These are phyloP conservation scores for Cylloceria caligata DNA, from an alignment of 2,888 invertebrate species.

Conservation along the genomic window DNA sequence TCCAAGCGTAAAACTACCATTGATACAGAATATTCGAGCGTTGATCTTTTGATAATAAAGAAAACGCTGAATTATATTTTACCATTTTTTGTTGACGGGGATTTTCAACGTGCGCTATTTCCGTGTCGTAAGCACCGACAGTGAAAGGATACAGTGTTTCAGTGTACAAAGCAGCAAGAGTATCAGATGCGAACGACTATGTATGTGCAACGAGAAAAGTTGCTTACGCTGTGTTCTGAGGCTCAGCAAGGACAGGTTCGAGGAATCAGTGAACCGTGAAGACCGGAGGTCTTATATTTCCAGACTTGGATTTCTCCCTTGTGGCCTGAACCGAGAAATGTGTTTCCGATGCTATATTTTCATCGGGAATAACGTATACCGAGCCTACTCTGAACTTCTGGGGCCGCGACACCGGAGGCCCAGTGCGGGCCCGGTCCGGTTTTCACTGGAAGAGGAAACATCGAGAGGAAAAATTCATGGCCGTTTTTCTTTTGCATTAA, in stretches of 20 bases:
- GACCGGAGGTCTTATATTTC: slow-evolving; percentile 26
- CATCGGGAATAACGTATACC: slow-evolving; percentile 35
- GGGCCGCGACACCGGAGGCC: neutral
- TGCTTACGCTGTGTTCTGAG: slow-evolving; percentile 30
- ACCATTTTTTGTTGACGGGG: too few species aligned
- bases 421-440: too few species aligned
- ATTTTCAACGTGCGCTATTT: too few species aligned
- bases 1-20: too few species aligned
- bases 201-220: neutral
- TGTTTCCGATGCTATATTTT: slow-evolving; percentile 39
- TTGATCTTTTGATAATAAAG: too few species aligned
- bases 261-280: slow-evolving; percentile 50
- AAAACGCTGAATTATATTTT: too few species aligned
- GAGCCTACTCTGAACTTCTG: neutral
- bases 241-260: slow-evolving; percentile 20
- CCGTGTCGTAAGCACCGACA: too few species aligned
- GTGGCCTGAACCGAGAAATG: slow-evolving; percentile 17
- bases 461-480: neutral
- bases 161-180: too few species aligned
- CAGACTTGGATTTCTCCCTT: slow-evolving; percentile 3
- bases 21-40: too few species aligned
- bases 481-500: neutral
- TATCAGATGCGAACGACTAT: slow-evolving; percentile 3
- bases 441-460: slow-evolving; percentile 39
- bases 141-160: too few species aligned